Conservation (phyloP, 1,140 invertebrate species). For the Dreissena rostriformis region DNA sequence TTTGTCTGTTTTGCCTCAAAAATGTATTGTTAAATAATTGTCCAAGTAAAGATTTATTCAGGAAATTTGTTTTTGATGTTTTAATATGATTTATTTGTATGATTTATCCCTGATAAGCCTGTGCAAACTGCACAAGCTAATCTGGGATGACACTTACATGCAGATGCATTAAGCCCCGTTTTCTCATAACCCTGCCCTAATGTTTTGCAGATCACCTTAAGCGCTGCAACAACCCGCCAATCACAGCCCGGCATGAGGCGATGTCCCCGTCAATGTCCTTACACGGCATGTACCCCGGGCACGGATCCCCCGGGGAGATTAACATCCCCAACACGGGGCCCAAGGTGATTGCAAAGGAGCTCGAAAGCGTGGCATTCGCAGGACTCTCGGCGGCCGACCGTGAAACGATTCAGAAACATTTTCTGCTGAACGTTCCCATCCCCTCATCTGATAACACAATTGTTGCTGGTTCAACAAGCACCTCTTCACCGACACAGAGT, state of each 20-base stretch:
- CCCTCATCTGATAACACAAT: conserved; percentile 33
- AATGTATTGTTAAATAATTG: no score
- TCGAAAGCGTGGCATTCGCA: conserved; percentile 48
- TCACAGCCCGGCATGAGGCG: conserved; percentile 37
- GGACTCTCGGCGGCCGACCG: conserved; percentile 45
- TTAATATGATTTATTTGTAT: no score
- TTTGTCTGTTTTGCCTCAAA: no score
- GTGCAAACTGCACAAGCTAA: no score
- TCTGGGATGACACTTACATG: no score
- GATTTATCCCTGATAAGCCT: no score
- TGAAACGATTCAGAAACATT: conserved; percentile 56
- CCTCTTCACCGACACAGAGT: conserved; percentile 40
- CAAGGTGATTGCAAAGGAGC: conserved; percentile 50
- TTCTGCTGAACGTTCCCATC: conserved; percentile 48
- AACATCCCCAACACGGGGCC: conserved; percentile 46
- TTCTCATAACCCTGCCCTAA: no score
- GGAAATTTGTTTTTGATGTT: no score
- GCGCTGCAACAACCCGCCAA: conserved; percentile 47
- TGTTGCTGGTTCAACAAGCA: conserved; percentile 41
- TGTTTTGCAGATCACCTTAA: conserved; percentile 51
- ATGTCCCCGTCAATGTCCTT: conserved; percentile 38
- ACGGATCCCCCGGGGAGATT: conserved; percentile 42
- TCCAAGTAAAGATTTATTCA: no score
- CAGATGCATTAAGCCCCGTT: no score
- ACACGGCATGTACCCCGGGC: conserved; percentile 23